Conservation (phyloP, 2,113 vertebrate species). For the Lophotis ruficrista region DNA sequence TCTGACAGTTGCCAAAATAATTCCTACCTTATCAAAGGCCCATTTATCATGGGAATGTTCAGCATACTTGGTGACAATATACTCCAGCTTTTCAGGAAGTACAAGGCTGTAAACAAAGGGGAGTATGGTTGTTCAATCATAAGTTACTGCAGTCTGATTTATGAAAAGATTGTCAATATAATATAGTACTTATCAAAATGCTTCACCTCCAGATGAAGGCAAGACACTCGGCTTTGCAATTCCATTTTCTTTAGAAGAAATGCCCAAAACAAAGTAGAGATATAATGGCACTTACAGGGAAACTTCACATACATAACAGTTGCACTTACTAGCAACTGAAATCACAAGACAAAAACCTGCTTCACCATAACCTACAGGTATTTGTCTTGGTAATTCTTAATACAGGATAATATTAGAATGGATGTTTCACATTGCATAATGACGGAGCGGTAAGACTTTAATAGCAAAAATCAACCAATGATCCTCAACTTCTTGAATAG, state of each 20-base stretch:
- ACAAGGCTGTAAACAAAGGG: conserved; percentile 81
- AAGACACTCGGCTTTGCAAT: not conserved
- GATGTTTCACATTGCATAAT: not conserved
- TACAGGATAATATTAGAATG: not conserved
- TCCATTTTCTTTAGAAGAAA: not conserved
- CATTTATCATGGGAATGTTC: conserved; percentile 96
- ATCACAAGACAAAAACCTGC: not conserved
- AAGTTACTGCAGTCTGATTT: not conserved
- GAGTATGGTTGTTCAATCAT: not conserved
- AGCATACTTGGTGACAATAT: conserved; percentile 92
- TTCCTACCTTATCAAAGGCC: conserved; percentile 94
- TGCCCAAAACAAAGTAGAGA: not conserved
- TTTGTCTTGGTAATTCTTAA: not conserved
- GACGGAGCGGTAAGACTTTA: not conserved
- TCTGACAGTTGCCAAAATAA: not conserved
- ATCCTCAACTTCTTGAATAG: not conserved
- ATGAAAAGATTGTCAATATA: not conserved
- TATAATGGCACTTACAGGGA: not conserved
- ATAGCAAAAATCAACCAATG: not conserved
- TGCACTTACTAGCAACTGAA: not conserved
- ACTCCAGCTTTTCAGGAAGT: conserved; percentile 94
- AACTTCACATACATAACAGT: not conserved
- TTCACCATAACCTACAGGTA: not conserved
- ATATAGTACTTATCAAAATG: not conserved
- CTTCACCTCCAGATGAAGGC: not conserved